Base-by-base conservation (phyloP, 1,140 invertebrate genomes). In the Episyrphus balteatus region DNA sequence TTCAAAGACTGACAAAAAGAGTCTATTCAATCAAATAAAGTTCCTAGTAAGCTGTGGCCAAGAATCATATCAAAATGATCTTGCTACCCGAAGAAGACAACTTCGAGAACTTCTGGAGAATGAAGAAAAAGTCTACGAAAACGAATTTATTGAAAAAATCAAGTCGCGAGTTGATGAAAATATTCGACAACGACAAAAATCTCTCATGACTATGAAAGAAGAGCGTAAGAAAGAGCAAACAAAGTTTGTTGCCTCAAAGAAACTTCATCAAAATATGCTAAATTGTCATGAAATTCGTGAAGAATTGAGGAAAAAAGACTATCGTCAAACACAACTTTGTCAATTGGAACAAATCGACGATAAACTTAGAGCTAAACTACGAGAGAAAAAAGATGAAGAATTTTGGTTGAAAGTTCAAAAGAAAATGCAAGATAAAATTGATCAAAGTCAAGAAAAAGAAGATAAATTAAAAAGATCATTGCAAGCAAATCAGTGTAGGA, bases 281-380 rank as follows among this genome's bases (percentile, higher is more conserved):
- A 56, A 55, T 42, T 65, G 62, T 50, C 58, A 61, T 42, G 62
- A 65, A 43, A 51, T 66, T 7, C 62, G 62, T n/a, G 55, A 66
- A 42, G 55, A 54, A 0, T 12, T 62, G 46, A 49, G 62, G 1
- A 48, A 51, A 12, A 51, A 54, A 33, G 57, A 65, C 17, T 42
- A 53, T 13, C 32, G 44, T n/a, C 51, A 61, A n/a, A 55, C 50
- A 0, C 54, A 54, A 14, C 46, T 55, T 5, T 51, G 56, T 15
- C 62, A 61, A 17, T 49, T 56, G 49, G 58, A 65, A 39, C 62
- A 66, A 42, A 66, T 66, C 8, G 42, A 47, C 13, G 62, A 65
- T 26, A 62, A 65, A 13, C 26, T 48, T 14, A 51, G 58, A 12
- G 49, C 48, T 39, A 47, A 55, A 43, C 41, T 40, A 5, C 48